Percentiles rank a stretch among this genome's conserved stretches.
phyloP scores from a whole-genome alignment of 2,113 vertebrate genomes.

The Drymodes brunneopygia region DNA sequence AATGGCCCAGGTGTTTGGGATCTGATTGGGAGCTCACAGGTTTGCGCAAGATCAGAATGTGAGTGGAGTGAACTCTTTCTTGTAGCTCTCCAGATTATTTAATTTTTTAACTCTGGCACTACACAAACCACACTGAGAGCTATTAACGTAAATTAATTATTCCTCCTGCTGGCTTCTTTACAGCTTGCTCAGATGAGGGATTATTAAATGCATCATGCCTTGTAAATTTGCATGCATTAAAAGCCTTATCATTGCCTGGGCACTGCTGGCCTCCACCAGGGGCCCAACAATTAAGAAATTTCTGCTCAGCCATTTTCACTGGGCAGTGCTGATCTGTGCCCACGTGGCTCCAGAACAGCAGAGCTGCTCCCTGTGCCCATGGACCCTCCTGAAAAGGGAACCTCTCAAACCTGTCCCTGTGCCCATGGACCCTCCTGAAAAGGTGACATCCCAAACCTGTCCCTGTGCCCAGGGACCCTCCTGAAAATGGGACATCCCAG shows the following conservation, averaged over 20 bases:
- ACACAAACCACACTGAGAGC: constrained; percentile 42
- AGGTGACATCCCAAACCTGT: not conserved
- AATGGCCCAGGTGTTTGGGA: not conserved
- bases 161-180: constrained; percentile 65
- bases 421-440: not conserved
- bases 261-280: not conserved
- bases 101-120: not conserved
- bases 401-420: not conserved
- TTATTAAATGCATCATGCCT: constrained; percentile 61
- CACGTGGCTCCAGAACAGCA: not conserved
- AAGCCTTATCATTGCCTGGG: not conserved
- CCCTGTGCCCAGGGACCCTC: not conserved
- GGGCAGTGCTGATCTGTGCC: not conserved
- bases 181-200: constrained; percentile 50
- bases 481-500: not conserved
- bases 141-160: constrained; percentile 72
- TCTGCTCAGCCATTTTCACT: not conserved
- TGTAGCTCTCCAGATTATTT: constrained; percentile 8
- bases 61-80: not conserved
- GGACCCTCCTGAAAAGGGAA: not conserved
- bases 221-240: constrained; percentile 56
- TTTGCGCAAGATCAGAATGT: not conserved
- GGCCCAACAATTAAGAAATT: not conserved
- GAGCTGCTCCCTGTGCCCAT: not conserved
- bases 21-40: not conserved